Conservation (phyloP, 2,888 invertebrate species). For the Caenorhabditis virilis region DNA sequence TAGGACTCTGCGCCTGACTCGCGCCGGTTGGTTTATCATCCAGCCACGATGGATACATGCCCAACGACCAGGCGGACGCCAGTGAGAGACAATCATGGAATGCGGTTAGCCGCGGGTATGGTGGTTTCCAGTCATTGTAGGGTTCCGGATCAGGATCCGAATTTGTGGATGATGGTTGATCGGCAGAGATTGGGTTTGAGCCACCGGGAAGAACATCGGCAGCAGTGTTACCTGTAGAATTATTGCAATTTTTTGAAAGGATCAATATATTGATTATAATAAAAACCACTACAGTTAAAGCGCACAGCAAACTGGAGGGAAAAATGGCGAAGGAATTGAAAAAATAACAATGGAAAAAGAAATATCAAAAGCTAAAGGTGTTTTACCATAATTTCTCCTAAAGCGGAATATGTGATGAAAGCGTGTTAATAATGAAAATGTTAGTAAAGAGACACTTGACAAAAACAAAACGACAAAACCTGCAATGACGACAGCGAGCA, state of each 20-base stretch:
- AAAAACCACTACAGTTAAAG: not conserved
- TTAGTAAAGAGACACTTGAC: no score
- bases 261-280: no score
- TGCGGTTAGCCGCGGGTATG: slow-evolving; percentile 62
- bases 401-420: no score
- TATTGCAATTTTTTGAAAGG: not conserved
- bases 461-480: slow-evolving; percentile 23
- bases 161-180: slow-evolving; percentile 47
- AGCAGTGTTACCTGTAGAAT: slow-evolving; percentile 36
- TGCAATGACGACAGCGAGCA: slow-evolving; percentile 58
- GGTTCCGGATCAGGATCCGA: slow-evolving; percentile 45
- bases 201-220: slow-evolving; percentile 31
- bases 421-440: no score
- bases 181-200: slow-evolving; percentile 32
- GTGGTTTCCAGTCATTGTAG: slow-evolving; percentile 62
- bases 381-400: no score
- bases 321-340: slow-evolving; percentile 2
- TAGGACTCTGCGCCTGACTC: slow-evolving; percentile 59
- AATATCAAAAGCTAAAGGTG: no score
- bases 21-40: slow-evolving; percentile 56
- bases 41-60: slow-evolving; percentile 43
- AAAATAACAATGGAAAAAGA: not conserved
- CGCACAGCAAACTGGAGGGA: slow-evolving; percentile 1
- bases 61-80: slow-evolving; percentile 64
- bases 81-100: slow-evolving; percentile 66